Conservation (phyloP, 2,888 invertebrate genomes). For the Agelastica alni region DNA sequence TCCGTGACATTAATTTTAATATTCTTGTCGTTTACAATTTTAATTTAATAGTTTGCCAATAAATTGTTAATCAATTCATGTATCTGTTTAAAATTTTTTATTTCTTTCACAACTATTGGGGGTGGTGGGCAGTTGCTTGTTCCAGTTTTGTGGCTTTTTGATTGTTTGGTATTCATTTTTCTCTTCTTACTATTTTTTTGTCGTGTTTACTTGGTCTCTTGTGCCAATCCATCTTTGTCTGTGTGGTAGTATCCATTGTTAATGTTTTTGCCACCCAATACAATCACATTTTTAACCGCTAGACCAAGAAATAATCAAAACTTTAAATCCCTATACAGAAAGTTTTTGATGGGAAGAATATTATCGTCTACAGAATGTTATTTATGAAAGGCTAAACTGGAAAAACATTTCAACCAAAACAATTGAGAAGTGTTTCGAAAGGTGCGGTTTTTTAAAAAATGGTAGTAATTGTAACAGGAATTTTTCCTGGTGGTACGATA, state of each 20-base stretch:
- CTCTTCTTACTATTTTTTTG: not conserved
- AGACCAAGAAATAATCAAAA: too few relatives aligned
- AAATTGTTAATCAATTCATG: not conserved
- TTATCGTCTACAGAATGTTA: too few relatives aligned
- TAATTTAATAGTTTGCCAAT: not conserved
- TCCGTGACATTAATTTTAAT: not conserved
- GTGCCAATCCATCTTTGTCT: not conserved
- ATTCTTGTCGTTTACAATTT: conserved; percentile 1
- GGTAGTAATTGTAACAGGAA: too few relatives aligned
- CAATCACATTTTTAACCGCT: too few relatives aligned
- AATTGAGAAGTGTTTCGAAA: not conserved
- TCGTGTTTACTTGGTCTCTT: not conserved
- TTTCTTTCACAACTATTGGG: not conserved
- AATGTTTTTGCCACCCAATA: not conserved
- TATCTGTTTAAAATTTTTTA: not conserved
- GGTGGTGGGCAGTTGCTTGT: not conserved
- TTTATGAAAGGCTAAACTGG: too few relatives aligned
- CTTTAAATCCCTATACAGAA: too few relatives aligned
- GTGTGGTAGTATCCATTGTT: not conserved
- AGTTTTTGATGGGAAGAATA: too few relatives aligned
- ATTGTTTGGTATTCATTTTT: not conserved
- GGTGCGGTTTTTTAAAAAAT: too few relatives aligned
- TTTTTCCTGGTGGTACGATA: too few relatives aligned
- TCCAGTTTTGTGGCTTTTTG: not conserved
- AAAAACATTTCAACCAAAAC: too few relatives aligned